A percentile compares a stretch with the other conserved stretches of the same genome.
Evolutionary conservation across 2,113 vertebrate species (phyloP).

Genomic region (Axis porcinus): DNA sequence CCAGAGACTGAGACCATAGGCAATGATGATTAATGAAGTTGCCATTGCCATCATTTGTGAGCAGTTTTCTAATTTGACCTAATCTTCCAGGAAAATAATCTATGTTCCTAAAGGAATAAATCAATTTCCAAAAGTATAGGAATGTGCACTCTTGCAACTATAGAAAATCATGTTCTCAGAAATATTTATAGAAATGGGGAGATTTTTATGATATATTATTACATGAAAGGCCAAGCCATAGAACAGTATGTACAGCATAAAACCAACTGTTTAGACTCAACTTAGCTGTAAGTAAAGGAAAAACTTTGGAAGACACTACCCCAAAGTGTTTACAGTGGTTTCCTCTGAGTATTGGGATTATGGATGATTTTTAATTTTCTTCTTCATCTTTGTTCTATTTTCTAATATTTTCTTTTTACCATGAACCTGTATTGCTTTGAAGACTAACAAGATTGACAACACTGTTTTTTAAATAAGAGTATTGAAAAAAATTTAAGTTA

Average conservation of each 20-base stretch:
- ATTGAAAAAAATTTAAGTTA: background rate
- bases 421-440: background rate
- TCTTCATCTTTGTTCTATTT: background rate
- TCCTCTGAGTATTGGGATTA: background rate
- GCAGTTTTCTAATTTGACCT: background rate
- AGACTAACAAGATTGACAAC: background rate
- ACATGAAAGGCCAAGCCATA: background rate
- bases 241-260: background rate
- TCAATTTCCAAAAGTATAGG: background rate
- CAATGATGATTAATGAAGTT: background rate
- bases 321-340: background rate
- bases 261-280: background rate
- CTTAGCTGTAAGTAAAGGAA: background rate
- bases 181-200: background rate
- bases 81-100: background rate
- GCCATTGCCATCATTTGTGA: background rate
- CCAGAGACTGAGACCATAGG: background rate
- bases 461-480: background rate
- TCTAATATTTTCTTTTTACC: background rate
- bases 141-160: background rate
- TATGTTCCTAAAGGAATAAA: background rate
- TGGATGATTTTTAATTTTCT: background rate
- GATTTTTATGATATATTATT: background rate
- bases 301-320: background rate
- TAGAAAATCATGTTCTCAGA: conserved; percentile 3